Evolutionary conservation across 1,140 invertebrate species (phyloP), one percentile per base, ranked within the genome.

Genomic region (Grapholita molesta): DNA sequence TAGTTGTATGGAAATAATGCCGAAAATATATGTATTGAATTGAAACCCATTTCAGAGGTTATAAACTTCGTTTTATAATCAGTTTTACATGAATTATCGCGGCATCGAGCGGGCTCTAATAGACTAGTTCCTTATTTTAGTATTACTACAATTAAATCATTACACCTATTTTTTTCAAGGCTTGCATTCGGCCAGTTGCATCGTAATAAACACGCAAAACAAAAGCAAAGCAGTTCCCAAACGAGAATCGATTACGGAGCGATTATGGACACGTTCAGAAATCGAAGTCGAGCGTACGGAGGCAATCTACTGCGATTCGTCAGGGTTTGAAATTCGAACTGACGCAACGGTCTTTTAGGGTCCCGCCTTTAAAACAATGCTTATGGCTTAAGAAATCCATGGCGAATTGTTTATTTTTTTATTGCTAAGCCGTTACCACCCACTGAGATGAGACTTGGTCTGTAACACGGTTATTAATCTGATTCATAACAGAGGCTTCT

Each of bases 271-370:
- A 61, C 55, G 55, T 61, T 61, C 55, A 18, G 55, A 66, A 73
- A 73, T 70, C 48, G 66, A 70, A 66, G 33, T 35, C 70, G 48
- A 57, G 55, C 70, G 67, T 72, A 70, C 71, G 42, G 71, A 68
- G 70, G 70, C 76, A 75, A 76, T 78, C 68, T 72, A 74, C 69
- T 72, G 48, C 69, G 65, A 78, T 78, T 78, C 76, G 76, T 78
- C 74, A 78, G 66, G 74, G 72, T 70, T 71, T 70, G 74, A 76
- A 78, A 72, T 76, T 67, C 70, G 74, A 76, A 32, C 30, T 65
- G 55, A 61, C 55, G 55, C 28, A 61, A 73, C 71, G 71, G 65
- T 55, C 38, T 70, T 71, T 64, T 64, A 48, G 53, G 70, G 74
- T 33, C 15, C 9, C 42, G 42, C n/a, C 12, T 69, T 64, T 72